Conservation (phyloP, 2,888 invertebrate genomes). For the Taenaris catops region DNA sequence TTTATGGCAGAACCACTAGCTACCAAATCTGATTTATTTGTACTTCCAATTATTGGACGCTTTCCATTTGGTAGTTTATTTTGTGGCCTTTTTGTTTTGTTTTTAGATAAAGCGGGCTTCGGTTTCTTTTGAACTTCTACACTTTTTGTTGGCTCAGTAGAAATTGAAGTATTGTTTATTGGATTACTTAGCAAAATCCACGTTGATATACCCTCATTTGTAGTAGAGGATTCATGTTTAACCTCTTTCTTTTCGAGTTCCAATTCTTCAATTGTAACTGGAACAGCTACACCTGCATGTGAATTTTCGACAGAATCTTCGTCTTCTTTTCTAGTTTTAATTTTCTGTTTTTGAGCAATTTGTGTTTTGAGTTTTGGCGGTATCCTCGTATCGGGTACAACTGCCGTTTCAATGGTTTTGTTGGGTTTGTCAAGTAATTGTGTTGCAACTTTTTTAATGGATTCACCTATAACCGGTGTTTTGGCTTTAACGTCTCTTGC, state of each 20-base stretch:
- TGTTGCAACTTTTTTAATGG: conserved; percentile 78
- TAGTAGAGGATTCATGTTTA: conserved; percentile 67
- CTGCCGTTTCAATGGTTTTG: conserved; percentile 46
- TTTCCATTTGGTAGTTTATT: conserved; percentile 45
- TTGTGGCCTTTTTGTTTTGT: conserved; percentile 56
- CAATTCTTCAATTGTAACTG: conserved; percentile 81
- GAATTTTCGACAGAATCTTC: conserved; percentile 62
- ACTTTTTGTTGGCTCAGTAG: conserved; percentile 60
- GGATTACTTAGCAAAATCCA: conserved; percentile 85
- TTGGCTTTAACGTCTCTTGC: conserved; percentile 61
- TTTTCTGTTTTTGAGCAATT: conserved; percentile 55
- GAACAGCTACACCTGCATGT: conserved; percentile 84
- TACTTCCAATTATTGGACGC: conserved; percentile 63
- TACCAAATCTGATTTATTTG: conserved; percentile 67
- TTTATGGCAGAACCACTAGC: conserved; percentile 69
- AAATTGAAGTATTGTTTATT: conserved; percentile 37
- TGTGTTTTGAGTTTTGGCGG: conserved; percentile 82
- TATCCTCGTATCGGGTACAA: conserved; percentile 80
- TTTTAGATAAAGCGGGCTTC: conserved; percentile 46
- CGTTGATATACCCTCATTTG: conserved; percentile 85
- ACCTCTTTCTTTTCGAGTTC: conserved; percentile 74
- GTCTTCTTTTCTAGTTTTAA: conserved; percentile 60
- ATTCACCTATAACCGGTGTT: conserved; percentile 70
- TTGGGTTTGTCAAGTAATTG: conserved; percentile 75
- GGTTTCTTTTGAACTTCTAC: conserved; percentile 53